Percentiles rank a stretch among this genome's conserved stretches.
Conservation (phyloP, 2,888 invertebrate species). For the Clistopyga incitator region DNA sequence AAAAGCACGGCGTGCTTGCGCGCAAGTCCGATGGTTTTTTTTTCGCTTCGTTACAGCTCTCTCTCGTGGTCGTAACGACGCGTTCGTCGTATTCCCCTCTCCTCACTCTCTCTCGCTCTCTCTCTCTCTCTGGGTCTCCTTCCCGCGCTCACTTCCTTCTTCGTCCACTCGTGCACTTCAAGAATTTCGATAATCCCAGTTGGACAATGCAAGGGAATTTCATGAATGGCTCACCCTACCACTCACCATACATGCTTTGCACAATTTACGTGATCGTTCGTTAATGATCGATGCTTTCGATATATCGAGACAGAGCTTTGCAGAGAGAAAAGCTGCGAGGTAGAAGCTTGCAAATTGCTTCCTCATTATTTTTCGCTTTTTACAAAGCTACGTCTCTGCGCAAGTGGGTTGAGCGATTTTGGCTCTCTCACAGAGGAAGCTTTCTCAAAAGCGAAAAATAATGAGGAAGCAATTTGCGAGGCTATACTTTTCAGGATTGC, state of each 20-base stretch:
- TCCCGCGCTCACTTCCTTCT: background rate
- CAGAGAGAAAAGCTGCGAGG: background rate
- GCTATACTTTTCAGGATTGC: no score
- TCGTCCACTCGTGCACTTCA: background rate
- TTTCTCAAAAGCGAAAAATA: no score
- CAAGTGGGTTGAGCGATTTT: no score
- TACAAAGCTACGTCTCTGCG: no score
- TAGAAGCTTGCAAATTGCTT: no score
- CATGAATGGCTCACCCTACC: background rate
- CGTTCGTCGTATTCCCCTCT: background rate
- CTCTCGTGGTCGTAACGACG: slow-evolving; percentile 25
- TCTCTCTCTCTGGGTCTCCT: background rate
- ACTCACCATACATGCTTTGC: background rate
- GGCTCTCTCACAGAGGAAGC: no score
- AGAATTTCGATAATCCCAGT: slow-evolving; percentile 6
- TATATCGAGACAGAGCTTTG: background rate
- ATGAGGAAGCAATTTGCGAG: no score
- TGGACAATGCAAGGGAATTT: background rate
- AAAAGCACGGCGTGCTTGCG: slow-evolving; percentile 76
- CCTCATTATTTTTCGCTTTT: no score
- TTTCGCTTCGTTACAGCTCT: slow-evolving; percentile 10
- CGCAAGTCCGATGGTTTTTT: slow-evolving; percentile 72
- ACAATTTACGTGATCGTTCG: background rate
- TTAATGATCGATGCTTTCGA: background rate
- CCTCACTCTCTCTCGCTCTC: slow-evolving; percentile 10